These are phyloP conservation scores for Brachionus asplanchnoidis DNA, from an alignment of 1,140 invertebrate genomes.

Conservation along the genomic window DNA sequence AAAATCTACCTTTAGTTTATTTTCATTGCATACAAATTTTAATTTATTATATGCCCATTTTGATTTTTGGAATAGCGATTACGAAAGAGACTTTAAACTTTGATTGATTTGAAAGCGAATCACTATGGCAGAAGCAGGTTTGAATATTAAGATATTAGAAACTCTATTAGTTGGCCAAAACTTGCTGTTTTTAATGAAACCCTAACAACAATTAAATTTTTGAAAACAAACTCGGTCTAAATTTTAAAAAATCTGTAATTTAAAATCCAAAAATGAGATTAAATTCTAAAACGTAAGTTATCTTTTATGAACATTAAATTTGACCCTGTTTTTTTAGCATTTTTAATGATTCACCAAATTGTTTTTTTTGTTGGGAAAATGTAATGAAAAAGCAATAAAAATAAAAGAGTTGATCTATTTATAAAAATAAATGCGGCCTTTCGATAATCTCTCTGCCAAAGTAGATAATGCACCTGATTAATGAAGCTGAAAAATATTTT, in stretches of 20 bases:
- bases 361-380: neutral
- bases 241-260: neutral
- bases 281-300: neutral
- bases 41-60: neutral
- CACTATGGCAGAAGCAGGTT: neutral
- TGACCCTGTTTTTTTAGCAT: conserved; percentile 1
- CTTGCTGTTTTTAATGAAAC: neutral
- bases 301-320: conserved; percentile 10
- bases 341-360: neutral
- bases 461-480: conserved; percentile 7
- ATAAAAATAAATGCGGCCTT: neutral
- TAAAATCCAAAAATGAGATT: neutral
- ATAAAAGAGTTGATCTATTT: neutral
- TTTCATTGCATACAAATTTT: neutral
- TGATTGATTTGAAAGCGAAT: conserved; percentile 5
- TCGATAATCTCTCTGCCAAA: neutral
- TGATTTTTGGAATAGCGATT: neutral
- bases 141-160: conserved; percentile 15
- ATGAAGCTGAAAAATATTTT: neutral
- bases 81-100: neutral
- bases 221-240: neutral
- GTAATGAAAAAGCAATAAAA: neutral
- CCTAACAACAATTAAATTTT: neutral
- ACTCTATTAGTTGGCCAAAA: neutral
- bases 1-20: neutral